These are phyloP conservation scores for Leistus spinibarbis DNA, from an alignment of 2,888 invertebrate species.

Conservation along the genomic window DNA sequence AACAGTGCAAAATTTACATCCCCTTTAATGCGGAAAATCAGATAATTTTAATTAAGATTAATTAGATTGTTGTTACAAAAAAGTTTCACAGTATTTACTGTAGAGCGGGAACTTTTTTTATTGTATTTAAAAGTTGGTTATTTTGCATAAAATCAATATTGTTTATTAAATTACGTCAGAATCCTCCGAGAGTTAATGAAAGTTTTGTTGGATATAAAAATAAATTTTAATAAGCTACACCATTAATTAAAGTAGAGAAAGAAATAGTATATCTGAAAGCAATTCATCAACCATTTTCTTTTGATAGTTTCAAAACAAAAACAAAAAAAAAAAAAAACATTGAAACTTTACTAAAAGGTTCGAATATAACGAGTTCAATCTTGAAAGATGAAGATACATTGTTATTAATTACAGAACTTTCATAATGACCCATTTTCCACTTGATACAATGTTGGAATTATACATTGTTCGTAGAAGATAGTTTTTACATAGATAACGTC, in stretches of 20 bases:
- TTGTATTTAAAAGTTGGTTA: neutral
- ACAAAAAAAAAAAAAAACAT: neutral
- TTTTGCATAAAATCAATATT: neutral
- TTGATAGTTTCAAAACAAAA: too few species aligned
- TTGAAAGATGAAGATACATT: constrained; percentile 6
- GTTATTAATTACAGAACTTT: constrained; percentile 1
- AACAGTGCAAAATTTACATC: neutral
- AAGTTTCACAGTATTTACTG: neutral
- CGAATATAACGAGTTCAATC: neutral
- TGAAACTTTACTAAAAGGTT: neutral
- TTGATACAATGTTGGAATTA: neutral
- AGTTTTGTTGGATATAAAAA: too few species aligned
- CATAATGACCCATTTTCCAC: neutral
- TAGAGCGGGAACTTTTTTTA: neutral
- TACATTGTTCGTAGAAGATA: neutral
- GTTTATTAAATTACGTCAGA: neutral
- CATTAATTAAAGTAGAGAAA: neutral
- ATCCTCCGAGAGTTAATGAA: too few species aligned
- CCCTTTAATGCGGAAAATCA: neutral
- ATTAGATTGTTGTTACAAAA: neutral
- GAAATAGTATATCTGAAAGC: neutral
- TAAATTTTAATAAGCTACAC: neutral
- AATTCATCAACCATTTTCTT: neutral
- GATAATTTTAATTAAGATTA: neutral
- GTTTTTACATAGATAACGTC: too few species aligned